Evolutionary conservation across 1,140 invertebrate genomes (phyloP), one percentile per base, ranked within the genome.

Genomic region (Ostrea denselamellosa): DNA sequence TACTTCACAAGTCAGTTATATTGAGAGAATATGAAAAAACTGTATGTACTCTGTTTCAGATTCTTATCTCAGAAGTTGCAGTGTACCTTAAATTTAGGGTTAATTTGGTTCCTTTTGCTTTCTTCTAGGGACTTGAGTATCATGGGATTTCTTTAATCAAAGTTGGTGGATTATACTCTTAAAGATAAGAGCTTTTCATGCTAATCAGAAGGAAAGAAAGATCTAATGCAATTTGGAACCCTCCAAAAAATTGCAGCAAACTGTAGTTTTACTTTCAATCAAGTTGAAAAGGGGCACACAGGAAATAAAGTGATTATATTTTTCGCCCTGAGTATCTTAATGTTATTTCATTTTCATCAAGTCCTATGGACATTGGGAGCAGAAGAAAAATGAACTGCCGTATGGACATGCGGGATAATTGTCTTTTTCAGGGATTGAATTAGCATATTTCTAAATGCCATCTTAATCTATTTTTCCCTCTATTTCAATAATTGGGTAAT

Each of bases 401-500:
- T 89, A 89, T 89, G 88, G 84, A 83, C 88, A 89, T 85, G 86
- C 82, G 53, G 71, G 83, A 58, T 89, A 85, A 89, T 87, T 86
- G 68, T 89, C 71, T 90, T 83, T 87, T 82, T 22, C 65, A 82
- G 83, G 89, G 87, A 91, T 91, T 91, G 83, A 85, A 92, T 92
- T 92, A 91, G 89, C 90, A 90, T 90, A 90, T 90, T 90, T 87
- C 88, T 88, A 91, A 91, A 92, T 87, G 91, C 90, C 87, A n/a
- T 88, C 65, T 90, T 91, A 91, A 91, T 92, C 91, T 90, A 91
- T 92, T 91, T 91, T 90, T 25, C 91, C 91, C 92, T 92, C 90
- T 87, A 89, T 92, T 91, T 91, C 91, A 90, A 91, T 91, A 91
- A 92, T 91, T 91, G 89, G 85, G 89, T 90, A 91, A 92, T 91